These are phyloP conservation scores for Mesitornis unicolor DNA, from an alignment of 2,113 vertebrate species.

Conservation along the genomic window DNA sequence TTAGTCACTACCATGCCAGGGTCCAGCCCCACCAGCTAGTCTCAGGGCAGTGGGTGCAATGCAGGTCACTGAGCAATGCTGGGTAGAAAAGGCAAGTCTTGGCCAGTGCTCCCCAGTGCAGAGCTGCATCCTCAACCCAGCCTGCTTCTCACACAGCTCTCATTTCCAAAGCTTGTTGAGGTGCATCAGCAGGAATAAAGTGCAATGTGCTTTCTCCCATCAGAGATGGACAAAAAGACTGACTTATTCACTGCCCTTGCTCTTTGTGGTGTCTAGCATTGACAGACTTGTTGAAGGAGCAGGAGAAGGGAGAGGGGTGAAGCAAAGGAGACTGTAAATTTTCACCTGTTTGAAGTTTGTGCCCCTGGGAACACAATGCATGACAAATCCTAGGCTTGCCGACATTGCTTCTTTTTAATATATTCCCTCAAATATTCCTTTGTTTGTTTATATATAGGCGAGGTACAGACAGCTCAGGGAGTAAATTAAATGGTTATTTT, in stretches of 20 bases:
- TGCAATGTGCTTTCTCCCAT: accelerated
- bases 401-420: not conserved
- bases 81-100: not conserved
- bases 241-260: not conserved
- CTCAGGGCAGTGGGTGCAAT: not conserved
- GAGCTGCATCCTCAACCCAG: not conserved
- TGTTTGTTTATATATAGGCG: not conserved
- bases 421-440: not conserved
- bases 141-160: not conserved
- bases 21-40: not conserved
- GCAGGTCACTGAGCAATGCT: not conserved
- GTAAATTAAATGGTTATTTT: not conserved
- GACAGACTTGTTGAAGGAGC: no score
- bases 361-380: accelerated
- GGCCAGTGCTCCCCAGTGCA: no score
- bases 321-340: not conserved
- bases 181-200: not conserved
- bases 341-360: not conserved
- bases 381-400: not conserved
- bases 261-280: not conserved
- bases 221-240: not conserved
- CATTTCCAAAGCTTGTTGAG: not conserved
- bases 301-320: not conserved
- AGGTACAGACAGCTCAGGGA: not conserved
- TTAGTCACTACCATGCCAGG: accelerated